Percentiles rank a stretch among this genome's conserved stretches.
Conservation (phyloP, 2,888 invertebrate genomes). For the Leucophenga maculata region DNA sequence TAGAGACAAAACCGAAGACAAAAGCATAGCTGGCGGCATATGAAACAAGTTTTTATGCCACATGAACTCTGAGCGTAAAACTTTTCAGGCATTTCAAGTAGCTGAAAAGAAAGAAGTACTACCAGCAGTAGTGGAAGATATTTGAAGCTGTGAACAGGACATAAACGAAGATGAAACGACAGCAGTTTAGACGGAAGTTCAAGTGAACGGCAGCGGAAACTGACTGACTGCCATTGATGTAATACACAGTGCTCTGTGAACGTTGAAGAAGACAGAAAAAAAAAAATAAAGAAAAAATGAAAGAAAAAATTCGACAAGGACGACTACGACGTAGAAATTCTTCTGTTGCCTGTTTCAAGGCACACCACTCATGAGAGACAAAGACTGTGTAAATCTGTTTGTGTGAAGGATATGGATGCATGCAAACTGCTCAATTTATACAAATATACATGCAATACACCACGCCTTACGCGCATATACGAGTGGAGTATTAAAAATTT, state of each 20-base stretch:
- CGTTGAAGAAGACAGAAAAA: background rate
- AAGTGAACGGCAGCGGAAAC: slow-evolving; percentile 3
- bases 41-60: slow-evolving; percentile 13
- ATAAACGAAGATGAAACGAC: background rate
- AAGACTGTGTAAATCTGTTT: too few species aligned
- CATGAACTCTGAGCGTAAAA: slow-evolving; percentile 8
- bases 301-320: background rate
- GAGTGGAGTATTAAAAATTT: too few species aligned
- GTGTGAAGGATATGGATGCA: too few species aligned
- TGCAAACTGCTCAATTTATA: too few species aligned
- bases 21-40: slow-evolving; percentile 6
- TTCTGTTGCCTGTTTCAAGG: background rate
- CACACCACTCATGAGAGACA: too few species aligned
- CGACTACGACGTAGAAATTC: background rate
- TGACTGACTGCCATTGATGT: background rate
- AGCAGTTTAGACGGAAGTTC: slow-evolving; percentile 11
- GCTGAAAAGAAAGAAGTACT: background rate
- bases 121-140: background rate
- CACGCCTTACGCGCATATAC: too few species aligned
- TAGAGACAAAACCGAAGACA: background rate
- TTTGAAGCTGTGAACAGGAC: background rate
- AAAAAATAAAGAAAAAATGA: background rate
- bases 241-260: too few species aligned
- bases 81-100: background rate
- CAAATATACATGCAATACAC: too few species aligned